A percentile compares a stretch with the other conserved stretches of the same genome.
Evolutionary conservation across 2,888 invertebrate species (phyloP).

Genomic region (Phengaris arion): DNA sequence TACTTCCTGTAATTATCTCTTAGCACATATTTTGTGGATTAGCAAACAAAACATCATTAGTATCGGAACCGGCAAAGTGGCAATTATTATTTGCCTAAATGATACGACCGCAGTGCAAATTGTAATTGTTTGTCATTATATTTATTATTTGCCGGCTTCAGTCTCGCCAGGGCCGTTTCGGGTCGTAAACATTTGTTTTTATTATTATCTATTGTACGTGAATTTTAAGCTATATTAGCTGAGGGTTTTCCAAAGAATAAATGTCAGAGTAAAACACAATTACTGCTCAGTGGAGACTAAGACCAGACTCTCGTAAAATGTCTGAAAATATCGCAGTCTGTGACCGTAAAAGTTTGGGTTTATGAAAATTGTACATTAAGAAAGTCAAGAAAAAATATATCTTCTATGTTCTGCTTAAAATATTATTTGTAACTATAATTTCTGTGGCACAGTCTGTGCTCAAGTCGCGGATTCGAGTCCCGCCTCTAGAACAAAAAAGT

Average conservation of each 20-base stretch:
- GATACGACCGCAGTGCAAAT: slow-evolving; percentile 13
- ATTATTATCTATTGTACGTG: not conserved
- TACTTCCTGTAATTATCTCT: not conserved
- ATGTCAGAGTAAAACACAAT: not conserved
- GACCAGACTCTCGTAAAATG: not conserved
- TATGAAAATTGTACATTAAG: not conserved
- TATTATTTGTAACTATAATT: not conserved
- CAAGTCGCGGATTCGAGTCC: too few species aligned
- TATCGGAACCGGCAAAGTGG: not conserved
- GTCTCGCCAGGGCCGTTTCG: not conserved
- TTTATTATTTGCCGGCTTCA: not conserved
- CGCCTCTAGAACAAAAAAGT: too few species aligned
- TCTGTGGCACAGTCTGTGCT: too few species aligned
- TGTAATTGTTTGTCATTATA: slow-evolving; percentile 2
- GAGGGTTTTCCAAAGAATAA: not conserved
- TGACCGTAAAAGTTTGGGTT: not conserved
- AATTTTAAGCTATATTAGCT: slow-evolving; percentile 13
- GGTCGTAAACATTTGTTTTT: slow-evolving; percentile 14
- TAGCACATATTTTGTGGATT: not conserved
- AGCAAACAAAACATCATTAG: not conserved
- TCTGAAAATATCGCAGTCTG: not conserved
- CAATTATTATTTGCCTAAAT: not conserved
- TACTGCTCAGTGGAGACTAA: not conserved
- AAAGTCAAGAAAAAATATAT: not conserved
- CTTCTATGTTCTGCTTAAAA: too few species aligned